Percentiles rank a stretch among this genome's conserved stretches.
Evolutionary conservation across 2,113 vertebrate species (phyloP).

Genomic region (human (Homo sapiens)): GRCh38 chr2:143495001-143495500

Average conservation of each 20-base stretch:
- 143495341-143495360: not conserved
- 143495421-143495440: not conserved
- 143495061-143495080: not conserved
- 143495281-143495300: not conserved
- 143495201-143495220: not conserved
- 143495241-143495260: not conserved
- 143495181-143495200: not conserved
- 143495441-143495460: constrained; percentile 32
- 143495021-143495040: not conserved
- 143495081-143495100: not conserved
- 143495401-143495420: constrained; percentile 32
- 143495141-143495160: not conserved
- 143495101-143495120: not conserved
- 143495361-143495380: not conserved
- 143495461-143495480: constrained; percentile 30
- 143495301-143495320: not conserved
- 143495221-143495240: not conserved
- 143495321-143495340: not conserved
- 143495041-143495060: not conserved
- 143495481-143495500: constrained; percentile 13
- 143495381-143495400: not conserved
- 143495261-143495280: not conserved
- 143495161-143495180: not conserved
- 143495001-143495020: not conserved
- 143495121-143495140: not conserved